Conservation (phyloP, 2,113 vertebrate genomes). For the Cyanistes caeruleus region DNA sequence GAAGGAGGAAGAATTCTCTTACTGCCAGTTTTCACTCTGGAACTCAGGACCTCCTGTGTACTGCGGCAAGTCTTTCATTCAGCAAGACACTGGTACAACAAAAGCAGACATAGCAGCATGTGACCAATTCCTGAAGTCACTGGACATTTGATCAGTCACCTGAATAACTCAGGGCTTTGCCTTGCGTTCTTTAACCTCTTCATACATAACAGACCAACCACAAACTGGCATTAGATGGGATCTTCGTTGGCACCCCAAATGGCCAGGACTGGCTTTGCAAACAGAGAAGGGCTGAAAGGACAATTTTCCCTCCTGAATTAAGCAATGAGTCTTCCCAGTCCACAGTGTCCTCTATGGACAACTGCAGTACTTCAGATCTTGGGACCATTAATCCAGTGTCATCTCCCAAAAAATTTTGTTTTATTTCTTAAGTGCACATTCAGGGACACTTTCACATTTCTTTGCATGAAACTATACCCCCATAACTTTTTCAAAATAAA, state of each 20-base stretch:
- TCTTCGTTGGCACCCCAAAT: neutral
- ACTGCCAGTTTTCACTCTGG: neutral
- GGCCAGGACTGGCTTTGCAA: neutral
- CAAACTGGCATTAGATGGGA: neutral
- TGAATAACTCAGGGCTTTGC: neutral
- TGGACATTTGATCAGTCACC: neutral
- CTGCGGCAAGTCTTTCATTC: neutral
- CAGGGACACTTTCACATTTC: neutral
- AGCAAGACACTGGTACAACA: neutral
- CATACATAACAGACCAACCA: neutral
- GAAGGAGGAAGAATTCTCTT: neutral
- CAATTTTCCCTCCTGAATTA: neutral
- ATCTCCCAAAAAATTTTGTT: neutral
- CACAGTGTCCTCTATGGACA: neutral
- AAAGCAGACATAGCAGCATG: neutral
- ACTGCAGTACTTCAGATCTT: neutral
- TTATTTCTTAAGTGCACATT: neutral
- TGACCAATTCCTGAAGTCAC: neutral
- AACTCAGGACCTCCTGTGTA: neutral
- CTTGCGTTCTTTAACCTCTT: neutral
- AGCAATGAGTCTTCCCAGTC: neutral
- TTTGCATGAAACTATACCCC: neutral
- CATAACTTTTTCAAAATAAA: neutral
- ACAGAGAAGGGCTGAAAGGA: neutral
- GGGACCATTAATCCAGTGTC: neutral